phyloP scores from a whole-genome alignment of 23 tunicate species.

The Halocynthia aurantium region DNA sequence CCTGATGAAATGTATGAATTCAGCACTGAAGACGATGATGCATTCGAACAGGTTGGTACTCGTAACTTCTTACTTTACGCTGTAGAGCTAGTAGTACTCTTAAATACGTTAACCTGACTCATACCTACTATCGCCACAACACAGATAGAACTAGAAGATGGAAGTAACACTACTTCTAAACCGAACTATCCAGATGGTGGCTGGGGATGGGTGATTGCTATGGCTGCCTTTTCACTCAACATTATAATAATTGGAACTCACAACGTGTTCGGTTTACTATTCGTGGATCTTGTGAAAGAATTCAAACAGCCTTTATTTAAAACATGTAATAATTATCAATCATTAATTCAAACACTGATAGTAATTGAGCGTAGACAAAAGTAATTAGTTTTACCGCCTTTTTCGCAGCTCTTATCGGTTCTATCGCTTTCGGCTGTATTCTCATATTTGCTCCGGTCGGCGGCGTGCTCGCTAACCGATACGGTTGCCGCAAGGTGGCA shows the following conservation, averaged over 20 bases:
- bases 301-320: slow-evolving; percentile 47
- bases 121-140: neutral
- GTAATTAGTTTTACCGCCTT: neutral
- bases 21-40: slow-evolving; percentile 1
- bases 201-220: slow-evolving; percentile 87
- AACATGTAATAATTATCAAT: slow-evolving; percentile 37
- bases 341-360: neutral
- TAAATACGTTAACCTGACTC: neutral
- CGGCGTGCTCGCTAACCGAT: slow-evolving; percentile 44
- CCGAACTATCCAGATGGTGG: slow-evolving; percentile 61
- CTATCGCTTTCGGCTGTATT: slow-evolving; percentile 82
- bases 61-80: no score
- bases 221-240: slow-evolving; percentile 61
- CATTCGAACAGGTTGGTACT: neutral
- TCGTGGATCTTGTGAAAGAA: slow-evolving; percentile 40
- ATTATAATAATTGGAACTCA: slow-evolving; percentile 62
- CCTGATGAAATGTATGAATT: neutral
- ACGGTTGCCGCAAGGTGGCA: slow-evolving; percentile 57
- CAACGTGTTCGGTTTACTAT: slow-evolving; percentile 67
- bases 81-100: no score
- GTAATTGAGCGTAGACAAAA: neutral
- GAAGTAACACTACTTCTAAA: neutral
- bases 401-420: slow-evolving; percentile 66
- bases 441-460: slow-evolving; percentile 80
- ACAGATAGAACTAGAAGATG: neutral